Percentiles rank a stretch among this genome's conserved stretches.
phyloP scores from a whole-genome alignment of 2,797 vertebrate genomes.

The Nannoperca obscura region DNA sequence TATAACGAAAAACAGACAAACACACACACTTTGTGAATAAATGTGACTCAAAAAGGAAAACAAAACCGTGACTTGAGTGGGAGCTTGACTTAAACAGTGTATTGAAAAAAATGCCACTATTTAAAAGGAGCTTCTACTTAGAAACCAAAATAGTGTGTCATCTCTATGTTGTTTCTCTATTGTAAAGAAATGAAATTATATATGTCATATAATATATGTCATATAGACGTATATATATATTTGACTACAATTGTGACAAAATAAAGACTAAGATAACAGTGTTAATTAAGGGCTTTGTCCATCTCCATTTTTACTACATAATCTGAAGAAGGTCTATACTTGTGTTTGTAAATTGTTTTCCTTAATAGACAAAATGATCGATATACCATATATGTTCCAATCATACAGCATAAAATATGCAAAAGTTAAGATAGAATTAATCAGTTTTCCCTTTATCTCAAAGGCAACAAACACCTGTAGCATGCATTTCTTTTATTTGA shows the following conservation, averaged over 20 bases:
- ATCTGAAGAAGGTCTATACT: neutral
- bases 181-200: conserved; percentile 90
- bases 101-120: conserved; percentile 86
- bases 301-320: conserved; percentile 52
- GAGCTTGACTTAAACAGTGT: conserved; percentile 84
- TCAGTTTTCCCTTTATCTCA: conserved; percentile 56
- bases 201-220: conserved; percentile 90
- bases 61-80: conserved; percentile 78
- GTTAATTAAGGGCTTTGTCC: conserved; percentile 68
- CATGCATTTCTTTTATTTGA: neutral
- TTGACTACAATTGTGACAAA: conserved; percentile 88
- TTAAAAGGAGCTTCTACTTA: conserved; percentile 90
- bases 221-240: conserved; percentile 88
- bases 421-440: conserved; percentile 42
- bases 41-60: conserved; percentile 80
- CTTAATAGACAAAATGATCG: neutral
- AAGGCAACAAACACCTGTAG: conserved; percentile 65
- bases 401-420: conserved; percentile 27
- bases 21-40: conserved; percentile 86
- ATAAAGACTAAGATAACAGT: conserved; percentile 89
- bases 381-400: neutral
- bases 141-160: conserved; percentile 92
- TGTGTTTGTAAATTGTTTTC: neutral
- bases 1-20: conserved; percentile 74
- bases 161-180: conserved; percentile 92